These are phyloP conservation scores for Gnatocerus cornutus DNA, from an alignment of 2,888 invertebrate species.

Conservation along the genomic window DNA sequence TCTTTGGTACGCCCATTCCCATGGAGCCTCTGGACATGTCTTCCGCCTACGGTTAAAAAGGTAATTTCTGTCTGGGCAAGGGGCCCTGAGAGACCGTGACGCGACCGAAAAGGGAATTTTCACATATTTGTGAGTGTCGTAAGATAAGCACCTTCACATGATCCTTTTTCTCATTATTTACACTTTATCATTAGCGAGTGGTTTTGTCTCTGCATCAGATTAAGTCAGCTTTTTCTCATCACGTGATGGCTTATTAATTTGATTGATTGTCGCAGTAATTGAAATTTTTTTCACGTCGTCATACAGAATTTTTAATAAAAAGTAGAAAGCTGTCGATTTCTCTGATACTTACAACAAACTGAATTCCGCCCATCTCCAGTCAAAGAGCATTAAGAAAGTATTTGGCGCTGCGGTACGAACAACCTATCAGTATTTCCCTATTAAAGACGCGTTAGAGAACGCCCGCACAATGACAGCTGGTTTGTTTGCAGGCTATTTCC, in stretches of 20 bases:
- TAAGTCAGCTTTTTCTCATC: constrained; percentile 12
- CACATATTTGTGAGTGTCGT: no score
- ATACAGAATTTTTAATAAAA: constrained; percentile 13
- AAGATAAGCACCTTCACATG: constrained; percentile 12
- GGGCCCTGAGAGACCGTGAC: constrained; percentile 65
- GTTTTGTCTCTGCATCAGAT: constrained; percentile 11
- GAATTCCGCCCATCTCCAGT: constrained; percentile 20
- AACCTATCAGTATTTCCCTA: constrained; percentile 58
- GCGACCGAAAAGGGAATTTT: constrained; percentile 30
- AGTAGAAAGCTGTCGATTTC: constrained; percentile 21
- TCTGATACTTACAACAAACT: constrained; percentile 5
- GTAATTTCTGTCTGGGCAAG: constrained; percentile 70
- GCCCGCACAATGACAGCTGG: constrained; percentile 68
- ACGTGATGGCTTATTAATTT: constrained; percentile 6
- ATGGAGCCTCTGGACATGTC: constrained; percentile 67
- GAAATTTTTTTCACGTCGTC: constrained; percentile 8
- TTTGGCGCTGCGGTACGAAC: constrained; percentile 34
- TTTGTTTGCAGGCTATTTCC: constrained; percentile 70
- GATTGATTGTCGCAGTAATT: constrained; percentile 16
- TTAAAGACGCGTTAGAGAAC: constrained; percentile 68
- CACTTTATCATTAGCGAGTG: constrained; percentile 12
- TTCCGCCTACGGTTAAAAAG: constrained; percentile 70
- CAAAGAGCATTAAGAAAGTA: constrained; percentile 32
- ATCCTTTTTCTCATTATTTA: constrained; percentile 12
- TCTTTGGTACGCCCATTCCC: constrained; percentile 66